Percentiles rank a stretch among this genome's conserved stretches.
These are phyloP conservation scores for Gallinago stenura DNA, from an alignment of 2,797 vertebrate species.

Conservation along the genomic window DNA sequence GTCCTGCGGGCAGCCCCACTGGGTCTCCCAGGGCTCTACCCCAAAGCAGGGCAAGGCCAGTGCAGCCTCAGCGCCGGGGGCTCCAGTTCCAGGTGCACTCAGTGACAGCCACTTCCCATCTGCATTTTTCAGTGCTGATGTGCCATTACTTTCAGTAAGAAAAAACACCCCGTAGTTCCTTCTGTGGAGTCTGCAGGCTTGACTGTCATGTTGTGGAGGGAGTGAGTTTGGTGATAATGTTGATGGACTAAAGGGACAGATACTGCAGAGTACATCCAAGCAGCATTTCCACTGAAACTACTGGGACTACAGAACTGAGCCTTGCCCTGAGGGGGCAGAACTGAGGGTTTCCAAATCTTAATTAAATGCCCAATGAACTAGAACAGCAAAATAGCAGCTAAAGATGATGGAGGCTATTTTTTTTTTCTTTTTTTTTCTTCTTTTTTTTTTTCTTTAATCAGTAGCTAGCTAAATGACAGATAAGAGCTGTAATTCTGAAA, in stretches of 20 bases:
- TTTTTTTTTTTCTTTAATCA: background rate
- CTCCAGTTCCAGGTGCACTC: background rate
- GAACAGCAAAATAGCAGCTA: background rate
- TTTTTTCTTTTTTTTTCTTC: background rate
- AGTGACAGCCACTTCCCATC: background rate
- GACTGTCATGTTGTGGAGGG: accelerated
- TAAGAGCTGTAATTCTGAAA: background rate
- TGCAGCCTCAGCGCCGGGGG: accelerated
- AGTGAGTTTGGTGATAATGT: background rate
- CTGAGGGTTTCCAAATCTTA: background rate
- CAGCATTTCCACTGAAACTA: background rate
- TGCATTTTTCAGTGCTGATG: background rate
- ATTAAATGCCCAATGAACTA: background rate
- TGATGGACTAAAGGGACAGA: background rate
- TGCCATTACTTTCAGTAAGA: background rate
- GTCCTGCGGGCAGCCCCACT: background rate
- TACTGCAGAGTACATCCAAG: background rate
- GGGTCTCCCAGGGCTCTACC: background rate
- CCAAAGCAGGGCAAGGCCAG: accelerated
- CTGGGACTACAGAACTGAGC: background rate
- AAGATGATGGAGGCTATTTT: background rate
- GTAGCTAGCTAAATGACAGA: background rate
- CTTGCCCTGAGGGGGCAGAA: too few relatives aligned
- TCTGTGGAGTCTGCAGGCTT: background rate
- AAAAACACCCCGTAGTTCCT: background rate